phyloP scores from a whole-genome alignment of 2,113 vertebrate species.

The Martes martes region DNA sequence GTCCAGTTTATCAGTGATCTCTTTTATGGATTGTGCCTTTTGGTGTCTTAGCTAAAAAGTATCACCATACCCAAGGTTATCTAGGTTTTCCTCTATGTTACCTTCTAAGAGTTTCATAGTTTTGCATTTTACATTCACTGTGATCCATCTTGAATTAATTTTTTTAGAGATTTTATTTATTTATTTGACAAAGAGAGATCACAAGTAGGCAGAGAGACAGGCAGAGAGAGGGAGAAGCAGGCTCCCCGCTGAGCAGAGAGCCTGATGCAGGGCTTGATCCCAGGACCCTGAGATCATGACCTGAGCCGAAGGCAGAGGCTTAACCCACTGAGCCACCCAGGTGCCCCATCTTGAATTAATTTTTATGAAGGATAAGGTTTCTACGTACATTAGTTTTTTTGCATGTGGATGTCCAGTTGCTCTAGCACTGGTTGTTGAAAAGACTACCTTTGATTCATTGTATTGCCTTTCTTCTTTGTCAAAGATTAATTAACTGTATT shows the following conservation, averaged over 20 bases:
- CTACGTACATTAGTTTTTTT: neutral
- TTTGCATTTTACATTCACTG: neutral
- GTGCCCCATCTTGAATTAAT: neutral
- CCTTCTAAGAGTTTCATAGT: neutral
- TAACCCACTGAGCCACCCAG: too few relatives aligned
- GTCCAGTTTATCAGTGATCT: neutral
- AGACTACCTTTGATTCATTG: neutral
- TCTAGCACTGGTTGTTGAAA: neutral
- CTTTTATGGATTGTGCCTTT: neutral
- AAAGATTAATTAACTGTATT: neutral
- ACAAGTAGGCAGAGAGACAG: too few relatives aligned
- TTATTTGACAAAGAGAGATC: too few relatives aligned
- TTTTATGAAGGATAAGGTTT: neutral
- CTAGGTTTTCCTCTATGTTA: too few relatives aligned
- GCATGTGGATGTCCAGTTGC: neutral
- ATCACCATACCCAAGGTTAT: neutral
- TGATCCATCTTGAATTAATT: neutral
- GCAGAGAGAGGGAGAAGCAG: too few relatives aligned
- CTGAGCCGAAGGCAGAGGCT: too few relatives aligned
- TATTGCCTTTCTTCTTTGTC: neutral
- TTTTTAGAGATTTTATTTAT: neutral
- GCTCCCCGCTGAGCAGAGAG: too few relatives aligned
- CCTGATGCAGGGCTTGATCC: too few relatives aligned
- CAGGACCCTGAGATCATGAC: too few relatives aligned
- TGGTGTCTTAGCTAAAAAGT: neutral